These are phyloP conservation scores for Vanessa tameamea DNA, from an alignment of 1,140 invertebrate species.

Conservation along the genomic window DNA sequence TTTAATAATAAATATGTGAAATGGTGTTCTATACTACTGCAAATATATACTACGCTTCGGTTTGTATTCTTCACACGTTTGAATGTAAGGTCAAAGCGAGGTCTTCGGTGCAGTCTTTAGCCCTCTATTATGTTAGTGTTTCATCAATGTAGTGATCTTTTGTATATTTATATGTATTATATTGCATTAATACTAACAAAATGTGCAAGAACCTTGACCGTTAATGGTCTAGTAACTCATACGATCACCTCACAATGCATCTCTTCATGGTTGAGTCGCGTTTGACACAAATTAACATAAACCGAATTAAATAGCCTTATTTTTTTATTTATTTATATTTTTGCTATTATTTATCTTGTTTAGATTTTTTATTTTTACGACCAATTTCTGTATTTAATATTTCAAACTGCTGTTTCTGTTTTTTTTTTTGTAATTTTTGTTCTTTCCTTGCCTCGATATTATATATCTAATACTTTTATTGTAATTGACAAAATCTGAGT, in stretches of 20 bases:
- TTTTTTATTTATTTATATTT: not conserved
- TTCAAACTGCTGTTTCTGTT: too few species aligned
- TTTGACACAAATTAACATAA: not conserved
- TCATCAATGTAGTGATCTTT: not conserved
- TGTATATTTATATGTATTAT: not conserved
- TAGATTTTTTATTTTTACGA: too few species aligned
- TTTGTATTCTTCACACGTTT: slow-evolving; percentile 28
- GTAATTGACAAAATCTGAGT: too few species aligned
- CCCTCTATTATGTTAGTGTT: not conserved
- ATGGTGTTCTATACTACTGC: too few species aligned
- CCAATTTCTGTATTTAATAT: too few species aligned
- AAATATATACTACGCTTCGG: not conserved
- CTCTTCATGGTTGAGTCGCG: slow-evolving; percentile 1
- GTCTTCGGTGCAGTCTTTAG: not conserved
- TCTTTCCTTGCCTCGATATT: too few species aligned
- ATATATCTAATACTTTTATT: too few species aligned
- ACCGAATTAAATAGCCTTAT: not conserved
- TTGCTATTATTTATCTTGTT: not conserved
- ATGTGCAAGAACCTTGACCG: not conserved
- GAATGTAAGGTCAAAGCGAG: slow-evolving; percentile 32
- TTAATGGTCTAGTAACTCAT: slow-evolving; percentile 2
- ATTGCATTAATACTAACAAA: too few species aligned
- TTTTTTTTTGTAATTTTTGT: too few species aligned
- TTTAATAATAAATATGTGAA: too few species aligned
- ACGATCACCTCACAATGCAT: slow-evolving; percentile 1